Evolutionary conservation across 2,113 vertebrate species (phyloP), one percentile per base, ranked within the genome.

Genomic region (Malurus melanocephalus): DNA sequence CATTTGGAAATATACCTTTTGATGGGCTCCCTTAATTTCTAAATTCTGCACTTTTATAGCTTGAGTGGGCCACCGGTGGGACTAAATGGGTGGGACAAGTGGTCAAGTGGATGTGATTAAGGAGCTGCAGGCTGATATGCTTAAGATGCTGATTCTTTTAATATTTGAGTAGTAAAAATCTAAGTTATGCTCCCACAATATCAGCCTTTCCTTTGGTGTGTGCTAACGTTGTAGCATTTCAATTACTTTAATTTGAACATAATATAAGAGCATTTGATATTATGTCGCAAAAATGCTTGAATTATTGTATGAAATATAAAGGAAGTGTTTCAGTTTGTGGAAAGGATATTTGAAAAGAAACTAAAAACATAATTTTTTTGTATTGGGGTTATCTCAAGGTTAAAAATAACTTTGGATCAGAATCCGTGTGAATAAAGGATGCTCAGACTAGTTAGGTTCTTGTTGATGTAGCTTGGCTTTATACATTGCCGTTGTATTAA

Each of bases 1-100:
- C 27, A 51, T 87, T 93, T 80, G 56, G 53, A 87, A 91, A 60
- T 6, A 38, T 80, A 83, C 20, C 19, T 92, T 93, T 85, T 83
- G 48, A 71, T 6, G 21, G 59, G 35, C 6, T 89, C 12, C 66
- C 66, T 71, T 93, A 66, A 71, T 79, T 88, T 88, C 32, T 79
- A 24, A 33, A n/a, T 43, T 82, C 13, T 61, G 12, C 4, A 1
- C 17, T 82, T 85, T 60, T 71, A 30, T 45, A 85, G 32, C 46
- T 72, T 87, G 59, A 87, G 45, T 73, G 68, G 10, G 49, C 56
- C 23, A 18, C n/a, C 64, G 45, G 13, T 80, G 55, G 35, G 59
- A 87, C 57, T 80, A 78, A 69, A 73, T 53, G 80, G 10, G 52
- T 42, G 48, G 42, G 48, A 75, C 43, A 74, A 43, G 35, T 2